These are phyloP conservation scores for Cassiopea xamachana DNA, from an alignment of 30 jellyfish, hydroid and myxozoan species.

Conservation along the genomic window DNA sequence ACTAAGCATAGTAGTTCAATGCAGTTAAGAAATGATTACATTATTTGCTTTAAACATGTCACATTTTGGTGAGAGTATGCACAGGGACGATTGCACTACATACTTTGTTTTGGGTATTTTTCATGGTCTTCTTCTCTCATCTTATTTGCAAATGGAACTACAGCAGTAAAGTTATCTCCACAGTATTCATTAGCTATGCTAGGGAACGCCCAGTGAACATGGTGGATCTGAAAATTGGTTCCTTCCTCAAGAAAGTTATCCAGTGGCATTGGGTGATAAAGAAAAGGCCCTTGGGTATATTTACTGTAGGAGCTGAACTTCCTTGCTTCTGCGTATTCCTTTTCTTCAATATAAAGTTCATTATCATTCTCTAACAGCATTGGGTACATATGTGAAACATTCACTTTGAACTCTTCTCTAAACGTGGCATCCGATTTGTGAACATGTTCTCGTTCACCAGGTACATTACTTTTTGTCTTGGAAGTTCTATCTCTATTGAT, in stretches of 20 bases:
- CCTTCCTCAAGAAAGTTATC: conserved; percentile 18
- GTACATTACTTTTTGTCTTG: background rate
- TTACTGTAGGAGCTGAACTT: background rate
- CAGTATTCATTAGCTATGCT: conserved; percentile 2
- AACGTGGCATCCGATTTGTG: background rate
- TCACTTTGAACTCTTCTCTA: background rate
- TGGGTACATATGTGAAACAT: background rate
- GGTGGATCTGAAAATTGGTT: background rate
- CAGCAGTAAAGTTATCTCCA: conserved; percentile 25
- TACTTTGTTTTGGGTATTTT: conserved; percentile 1
- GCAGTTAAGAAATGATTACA: no score
- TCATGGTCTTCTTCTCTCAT: conserved; percentile 34
- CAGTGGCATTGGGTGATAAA: conserved; percentile 8
- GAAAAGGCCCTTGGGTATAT: conserved; percentile 8
- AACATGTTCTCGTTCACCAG: background rate
- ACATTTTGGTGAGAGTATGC: no score
- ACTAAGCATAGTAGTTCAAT: no score
- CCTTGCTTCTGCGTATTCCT: conserved; percentile 13
- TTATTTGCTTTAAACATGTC: no score
- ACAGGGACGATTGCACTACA: background rate
- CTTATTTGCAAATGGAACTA: conserved; percentile 30
- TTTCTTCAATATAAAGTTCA: conserved; percentile 1
- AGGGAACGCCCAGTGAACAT: background rate
- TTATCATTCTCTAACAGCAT: background rate
- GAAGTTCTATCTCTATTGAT: background rate